Conservation (phyloP, 2,797 vertebrate species). For the Harpagifer antarcticus region DNA sequence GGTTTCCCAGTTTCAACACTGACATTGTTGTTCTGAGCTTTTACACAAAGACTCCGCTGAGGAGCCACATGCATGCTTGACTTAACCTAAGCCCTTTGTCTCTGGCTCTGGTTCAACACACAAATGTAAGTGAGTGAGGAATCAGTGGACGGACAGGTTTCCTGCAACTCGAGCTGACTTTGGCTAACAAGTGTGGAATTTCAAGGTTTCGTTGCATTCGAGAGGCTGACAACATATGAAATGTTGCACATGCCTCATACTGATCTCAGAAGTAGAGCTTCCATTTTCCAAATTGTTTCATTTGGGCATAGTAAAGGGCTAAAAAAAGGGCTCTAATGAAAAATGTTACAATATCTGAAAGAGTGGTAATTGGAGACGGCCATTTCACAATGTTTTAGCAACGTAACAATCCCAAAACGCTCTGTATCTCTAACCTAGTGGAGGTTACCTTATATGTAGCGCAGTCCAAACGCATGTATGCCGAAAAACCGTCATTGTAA, state of each 20-base stretch:
- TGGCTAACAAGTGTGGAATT: conserved; percentile 64
- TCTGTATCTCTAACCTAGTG: background rate
- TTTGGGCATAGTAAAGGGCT: too few relatives aligned
- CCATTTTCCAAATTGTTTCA: too few relatives aligned
- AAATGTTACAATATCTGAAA: too few relatives aligned
- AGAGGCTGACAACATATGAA: conserved; percentile 48
- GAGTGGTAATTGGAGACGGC: background rate
- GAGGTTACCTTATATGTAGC: conserved; percentile 21
- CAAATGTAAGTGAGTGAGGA: conserved; percentile 46
- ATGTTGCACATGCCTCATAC: conserved; percentile 39
- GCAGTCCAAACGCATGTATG: background rate
- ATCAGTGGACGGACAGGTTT: conserved; percentile 50
- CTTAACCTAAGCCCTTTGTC: conserved; percentile 45
- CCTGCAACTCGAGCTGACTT: conserved; percentile 54
- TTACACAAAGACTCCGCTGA: conserved; percentile 42
- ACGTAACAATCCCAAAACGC: background rate
- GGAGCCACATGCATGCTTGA: conserved; percentile 24
- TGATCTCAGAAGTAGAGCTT: conserved; percentile 9
- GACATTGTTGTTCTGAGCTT: conserved; percentile 26
- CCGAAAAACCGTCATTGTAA: conserved; percentile 4
- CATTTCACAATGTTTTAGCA: conserved; percentile 3
- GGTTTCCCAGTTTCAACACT: conserved; percentile 32
- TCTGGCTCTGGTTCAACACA: conserved; percentile 59
- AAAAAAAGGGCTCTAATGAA: too few relatives aligned
- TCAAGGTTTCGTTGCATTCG: conserved; percentile 50